Evolutionary conservation across 2,113 vertebrate genomes (phyloP).

Genomic region (Prunella fulvescens): DNA sequence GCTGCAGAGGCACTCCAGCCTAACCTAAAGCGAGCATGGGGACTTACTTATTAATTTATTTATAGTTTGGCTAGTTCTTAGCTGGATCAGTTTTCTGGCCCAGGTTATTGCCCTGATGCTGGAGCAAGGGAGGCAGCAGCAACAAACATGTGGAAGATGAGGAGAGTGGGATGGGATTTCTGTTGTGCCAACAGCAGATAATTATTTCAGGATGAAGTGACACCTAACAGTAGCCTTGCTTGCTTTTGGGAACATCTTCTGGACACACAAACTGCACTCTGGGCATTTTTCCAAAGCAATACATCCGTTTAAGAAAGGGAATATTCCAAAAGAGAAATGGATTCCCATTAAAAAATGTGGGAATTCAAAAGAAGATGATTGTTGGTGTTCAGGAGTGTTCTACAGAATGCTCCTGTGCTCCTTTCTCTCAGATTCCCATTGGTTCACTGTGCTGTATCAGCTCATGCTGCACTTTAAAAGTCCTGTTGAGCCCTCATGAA

Average conservation of each 20-base stretch:
- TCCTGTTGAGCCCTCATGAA: background rate
- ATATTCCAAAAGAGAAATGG: background rate
- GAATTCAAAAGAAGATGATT: background rate
- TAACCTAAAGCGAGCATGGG: background rate
- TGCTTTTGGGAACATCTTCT: background rate
- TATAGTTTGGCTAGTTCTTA: background rate
- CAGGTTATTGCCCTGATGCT: background rate
- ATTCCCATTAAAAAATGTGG: background rate
- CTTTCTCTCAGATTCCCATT: background rate
- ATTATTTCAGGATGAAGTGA: background rate
- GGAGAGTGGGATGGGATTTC: background rate
- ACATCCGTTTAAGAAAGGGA: background rate
- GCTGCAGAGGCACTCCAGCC: background rate
- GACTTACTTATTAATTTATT: background rate
- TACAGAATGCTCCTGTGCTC: background rate
- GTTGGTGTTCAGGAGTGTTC: background rate
- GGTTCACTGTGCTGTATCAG: background rate
- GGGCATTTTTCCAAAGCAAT: background rate
- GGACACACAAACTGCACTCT: background rate
- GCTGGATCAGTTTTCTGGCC: background rate
- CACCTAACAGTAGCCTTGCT: background rate
- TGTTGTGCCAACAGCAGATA: background rate
- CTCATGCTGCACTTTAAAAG: background rate
- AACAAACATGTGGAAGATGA: background rate
- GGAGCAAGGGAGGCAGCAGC: background rate